Evolutionary conservation across 2,888 invertebrate genomes (phyloP).

Genomic region (Strigamia transsilvanica): DNA sequence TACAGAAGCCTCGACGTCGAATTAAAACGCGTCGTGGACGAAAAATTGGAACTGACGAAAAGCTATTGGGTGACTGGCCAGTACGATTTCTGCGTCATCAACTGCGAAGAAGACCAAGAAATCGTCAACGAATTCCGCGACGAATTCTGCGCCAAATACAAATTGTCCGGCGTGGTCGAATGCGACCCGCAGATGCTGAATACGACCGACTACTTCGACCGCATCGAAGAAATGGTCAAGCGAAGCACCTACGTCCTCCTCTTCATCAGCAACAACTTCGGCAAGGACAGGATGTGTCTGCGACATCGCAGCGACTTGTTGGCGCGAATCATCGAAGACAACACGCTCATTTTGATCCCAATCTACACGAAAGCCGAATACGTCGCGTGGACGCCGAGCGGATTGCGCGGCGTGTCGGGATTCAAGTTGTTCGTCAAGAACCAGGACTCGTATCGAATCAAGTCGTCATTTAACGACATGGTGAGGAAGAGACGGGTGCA

Average conservation of each 20-base stretch:
- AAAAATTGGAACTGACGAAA: neutral
- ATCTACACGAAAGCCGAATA: conserved; percentile 13
- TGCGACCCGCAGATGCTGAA: neutral
- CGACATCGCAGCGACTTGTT: no score
- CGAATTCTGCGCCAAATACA: neutral
- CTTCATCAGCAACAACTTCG: neutral
- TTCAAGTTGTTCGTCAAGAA: neutral
- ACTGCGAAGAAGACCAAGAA: neutral
- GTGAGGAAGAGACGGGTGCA: no score
- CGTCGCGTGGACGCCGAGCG: neutral
- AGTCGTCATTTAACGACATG: neutral
- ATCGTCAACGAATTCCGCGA: neutral
- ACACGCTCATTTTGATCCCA: neutral
- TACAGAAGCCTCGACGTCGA: no score
- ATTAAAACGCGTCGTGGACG: no score
- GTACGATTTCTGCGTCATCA: neutral
- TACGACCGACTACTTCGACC: neutral
- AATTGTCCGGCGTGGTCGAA: no score
- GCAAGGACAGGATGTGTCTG: neutral
- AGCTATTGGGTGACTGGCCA: neutral
- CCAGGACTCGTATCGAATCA: neutral
- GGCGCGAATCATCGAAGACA: neutral
- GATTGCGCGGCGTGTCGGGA: neutral
- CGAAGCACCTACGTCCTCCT: neutral
- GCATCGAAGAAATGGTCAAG: neutral